Percentiles rank a stretch among this genome's conserved stretches.
Evolutionary conservation across 2,113 vertebrate genomes (phyloP).

Genomic region (Hemibagrus wyckioides): DNA sequence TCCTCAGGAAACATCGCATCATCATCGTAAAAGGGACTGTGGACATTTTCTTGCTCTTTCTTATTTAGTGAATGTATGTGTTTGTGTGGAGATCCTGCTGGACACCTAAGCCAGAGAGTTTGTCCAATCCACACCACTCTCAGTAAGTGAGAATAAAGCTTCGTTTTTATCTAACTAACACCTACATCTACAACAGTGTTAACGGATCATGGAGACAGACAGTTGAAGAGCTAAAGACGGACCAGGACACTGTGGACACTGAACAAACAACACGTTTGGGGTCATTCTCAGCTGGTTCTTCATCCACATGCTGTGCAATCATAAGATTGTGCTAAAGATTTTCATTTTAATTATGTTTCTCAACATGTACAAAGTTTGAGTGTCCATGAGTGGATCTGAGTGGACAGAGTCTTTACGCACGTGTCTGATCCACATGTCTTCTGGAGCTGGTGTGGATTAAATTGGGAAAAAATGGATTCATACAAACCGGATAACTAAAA

Average conservation of each 20-base stretch:
- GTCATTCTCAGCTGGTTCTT: neutral
- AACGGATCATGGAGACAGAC: neutral
- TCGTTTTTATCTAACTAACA: constrained; percentile 9
- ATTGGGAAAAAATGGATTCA: neutral
- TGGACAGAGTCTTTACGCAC: neutral
- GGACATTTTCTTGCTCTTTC: neutral
- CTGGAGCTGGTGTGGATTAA: constrained; percentile 5
- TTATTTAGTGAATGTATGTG: constrained; percentile 47
- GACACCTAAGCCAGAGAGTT: neutral
- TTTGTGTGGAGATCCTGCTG: constrained; percentile 15
- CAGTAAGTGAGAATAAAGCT: neutral
- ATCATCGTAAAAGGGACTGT: constrained; percentile 78
- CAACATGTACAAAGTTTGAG: neutral
- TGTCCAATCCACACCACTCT: neutral
- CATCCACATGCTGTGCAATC: neutral
- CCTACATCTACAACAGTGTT: neutral
- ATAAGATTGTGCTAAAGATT: neutral
- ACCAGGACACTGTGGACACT: neutral
- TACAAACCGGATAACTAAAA: neutral
- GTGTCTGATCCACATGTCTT: neutral
- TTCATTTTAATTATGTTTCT: neutral
- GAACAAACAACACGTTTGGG: neutral
- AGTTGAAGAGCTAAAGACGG: neutral
- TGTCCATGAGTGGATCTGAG: neutral
- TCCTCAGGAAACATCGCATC: constrained; percentile 89